These are phyloP conservation scores for Neomorphus geoffroyi DNA, from an alignment of 2,797 vertebrate species.

Conservation along the genomic window DNA sequence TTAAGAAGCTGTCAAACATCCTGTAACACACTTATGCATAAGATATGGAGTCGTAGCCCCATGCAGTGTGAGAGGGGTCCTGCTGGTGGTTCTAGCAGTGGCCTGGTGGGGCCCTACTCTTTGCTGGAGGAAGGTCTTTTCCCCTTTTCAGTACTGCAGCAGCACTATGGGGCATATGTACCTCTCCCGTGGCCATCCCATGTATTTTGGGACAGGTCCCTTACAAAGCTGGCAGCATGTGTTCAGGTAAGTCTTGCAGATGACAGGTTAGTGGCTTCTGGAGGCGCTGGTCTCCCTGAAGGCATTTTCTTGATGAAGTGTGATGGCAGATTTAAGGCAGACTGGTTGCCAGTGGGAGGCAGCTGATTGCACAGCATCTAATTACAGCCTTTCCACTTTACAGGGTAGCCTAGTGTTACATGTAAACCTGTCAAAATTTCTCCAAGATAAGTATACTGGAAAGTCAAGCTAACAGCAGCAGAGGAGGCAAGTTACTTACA, in stretches of 20 bases:
- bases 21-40: rapidly evolving
- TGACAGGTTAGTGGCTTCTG: slow-evolving; percentile 63
- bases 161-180: neutral
- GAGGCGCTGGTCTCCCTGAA: slow-evolving; percentile 67
- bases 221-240: neutral
- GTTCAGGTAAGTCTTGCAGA: slow-evolving; percentile 49
- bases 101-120: neutral
- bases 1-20: neutral
- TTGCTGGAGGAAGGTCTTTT: neutral
- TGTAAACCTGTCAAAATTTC: slow-evolving; percentile 70
- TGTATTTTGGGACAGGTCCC: neutral
- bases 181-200: neutral
- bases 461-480: slow-evolving; percentile 55
- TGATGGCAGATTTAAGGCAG: slow-evolving; percentile 76
- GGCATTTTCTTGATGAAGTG: slow-evolving; percentile 72
- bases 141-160: rapidly evolving
- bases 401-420: slow-evolving; percentile 66
- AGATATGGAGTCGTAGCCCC: too few species aligned
- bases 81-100: neutral
- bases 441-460: slow-evolving; percentile 44
- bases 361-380: slow-evolving; percentile 39
- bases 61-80: neutral
- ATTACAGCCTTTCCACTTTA: slow-evolving; percentile 71
- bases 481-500: neutral
- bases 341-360: slow-evolving; percentile 52